Percentiles rank a stretch among this genome's conserved stretches.
Conservation (phyloP, 2,888 invertebrate genomes). For the Troglohyphantes excavatus region DNA sequence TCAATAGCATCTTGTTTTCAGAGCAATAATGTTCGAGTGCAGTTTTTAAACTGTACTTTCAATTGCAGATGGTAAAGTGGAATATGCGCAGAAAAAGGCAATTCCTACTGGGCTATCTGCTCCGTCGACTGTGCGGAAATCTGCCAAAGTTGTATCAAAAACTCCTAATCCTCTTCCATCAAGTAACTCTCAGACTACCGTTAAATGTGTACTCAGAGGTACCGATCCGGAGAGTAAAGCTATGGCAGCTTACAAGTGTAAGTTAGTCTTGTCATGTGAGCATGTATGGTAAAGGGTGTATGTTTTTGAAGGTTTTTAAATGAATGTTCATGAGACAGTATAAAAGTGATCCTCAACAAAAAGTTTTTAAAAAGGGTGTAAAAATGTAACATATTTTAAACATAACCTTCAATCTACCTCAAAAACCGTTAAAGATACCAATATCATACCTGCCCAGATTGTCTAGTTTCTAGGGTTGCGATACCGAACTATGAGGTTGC, state of each 20-base stretch:
- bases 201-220: conserved; percentile 73
- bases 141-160: conserved; percentile 55
- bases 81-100: conserved; percentile 47
- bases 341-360: neutral
- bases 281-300: neutral
- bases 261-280: neutral
- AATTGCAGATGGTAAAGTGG: conserved; percentile 25
- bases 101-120: conserved; percentile 73
- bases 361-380: neutral
- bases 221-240: conserved; percentile 74
- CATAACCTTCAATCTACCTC: no score
- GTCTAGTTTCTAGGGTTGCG: no score
- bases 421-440: no score
- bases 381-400: no score
- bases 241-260: conserved; percentile 65
- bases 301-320: neutral
- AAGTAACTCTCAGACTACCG: conserved; percentile 52
- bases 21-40: neutral
- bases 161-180: conserved; percentile 26
- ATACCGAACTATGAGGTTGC: no score
- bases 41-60: conserved; percentile 2
- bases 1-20: neutral
- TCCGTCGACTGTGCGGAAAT: conserved; percentile 62
- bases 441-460: no score
- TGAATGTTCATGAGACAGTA: neutral